Base-by-base conservation (phyloP, 92 coral and sea anemone genomes). In the Heliopora coerulea region DNA sequence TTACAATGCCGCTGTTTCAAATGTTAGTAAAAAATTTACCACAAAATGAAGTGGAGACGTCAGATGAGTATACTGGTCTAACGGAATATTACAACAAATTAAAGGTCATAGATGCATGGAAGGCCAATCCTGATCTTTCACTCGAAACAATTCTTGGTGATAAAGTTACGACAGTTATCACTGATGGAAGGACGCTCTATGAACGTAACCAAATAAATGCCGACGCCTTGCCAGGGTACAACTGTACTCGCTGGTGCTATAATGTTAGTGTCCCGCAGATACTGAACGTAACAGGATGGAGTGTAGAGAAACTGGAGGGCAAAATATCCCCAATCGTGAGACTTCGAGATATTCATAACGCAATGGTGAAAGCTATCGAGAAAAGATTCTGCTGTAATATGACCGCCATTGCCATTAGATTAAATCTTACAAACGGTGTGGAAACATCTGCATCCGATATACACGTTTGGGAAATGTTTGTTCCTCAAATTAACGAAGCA, bases 251-350 rank as follows among this genome's bases (percentile, higher is more conserved):
- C 14, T 40, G 24, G 24, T 65, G 72, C 18, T 65, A 65, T 35
- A 65, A 65, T 42, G 79, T 73, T 6, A 59, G 79, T 57, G 65
- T 59, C 2, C 65, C 62, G 32, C 19, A 9, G 54, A 54, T 54
- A 34, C 25, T 73, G 54, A 42, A 56, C 21, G 65, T 56, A 30
- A 73, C 66, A 17, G 65, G 79, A n/a, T 73, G 72, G 72, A 65
- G 54, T 21, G 72, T 26, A 1, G 72, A 65, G 26, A 24, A 35
- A 41, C 25, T 65, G 13, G 35, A 65, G 21, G 72, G 72, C 25
- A 65, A 65, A 41, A 65, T 41, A 12, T 39, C 26, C 35, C 49
- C 18, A 30, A 56, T 39, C 72, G 72, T 21, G 21, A 39, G 56
- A 65, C 46, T 40, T 65, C 27, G 56, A 46, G 34, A 67, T 40